Evolutionary conservation across 1,140 invertebrate genomes (phyloP).

Genomic region (Oncopeltus fasciatus): DNA sequence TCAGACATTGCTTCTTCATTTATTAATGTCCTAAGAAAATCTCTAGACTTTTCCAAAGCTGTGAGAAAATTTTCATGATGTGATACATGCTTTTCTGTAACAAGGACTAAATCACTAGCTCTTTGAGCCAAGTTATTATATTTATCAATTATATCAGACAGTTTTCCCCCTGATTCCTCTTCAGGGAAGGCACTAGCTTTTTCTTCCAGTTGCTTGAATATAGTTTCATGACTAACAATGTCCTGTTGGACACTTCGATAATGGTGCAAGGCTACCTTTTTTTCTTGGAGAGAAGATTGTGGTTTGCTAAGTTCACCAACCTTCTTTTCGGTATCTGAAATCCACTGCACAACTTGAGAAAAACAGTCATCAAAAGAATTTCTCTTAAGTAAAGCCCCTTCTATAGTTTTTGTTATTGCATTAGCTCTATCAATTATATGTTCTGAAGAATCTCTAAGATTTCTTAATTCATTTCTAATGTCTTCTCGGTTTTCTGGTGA

Average conservation of each 20-base stretch:
- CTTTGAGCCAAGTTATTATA: conserved; percentile 52
- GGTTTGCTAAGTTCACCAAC: conserved; percentile 49
- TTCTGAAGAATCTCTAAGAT: conserved; percentile 69
- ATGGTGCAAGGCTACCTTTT: conserved; percentile 65
- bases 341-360: conserved; percentile 61
- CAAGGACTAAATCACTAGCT: conserved; percentile 47
- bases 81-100: conserved; percentile 52
- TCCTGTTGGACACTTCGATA: conserved; percentile 66
- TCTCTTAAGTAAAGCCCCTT: conserved; percentile 69
- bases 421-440: conserved; percentile 68
- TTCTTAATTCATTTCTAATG: conserved; percentile 65
- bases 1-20: conserved; percentile 54
- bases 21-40: conserved; percentile 54
- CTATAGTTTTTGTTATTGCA: conserved; percentile 68
- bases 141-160: conserved; percentile 49
- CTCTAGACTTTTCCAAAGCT: conserved; percentile 54
- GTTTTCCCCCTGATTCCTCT: conserved; percentile 52
- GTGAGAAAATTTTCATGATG: conserved; percentile 73
- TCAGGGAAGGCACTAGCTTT: conserved; percentile 58
- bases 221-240: conserved; percentile 59
- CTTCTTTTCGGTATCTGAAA: conserved; percentile 55
- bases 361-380: conserved; percentile 83
- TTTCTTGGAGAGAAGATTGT: conserved; percentile 62
- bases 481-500: conserved; percentile 71
- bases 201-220: conserved; percentile 61